Conservation (phyloP, 1,140 invertebrate species). For the Anthonomus grandis region DNA sequence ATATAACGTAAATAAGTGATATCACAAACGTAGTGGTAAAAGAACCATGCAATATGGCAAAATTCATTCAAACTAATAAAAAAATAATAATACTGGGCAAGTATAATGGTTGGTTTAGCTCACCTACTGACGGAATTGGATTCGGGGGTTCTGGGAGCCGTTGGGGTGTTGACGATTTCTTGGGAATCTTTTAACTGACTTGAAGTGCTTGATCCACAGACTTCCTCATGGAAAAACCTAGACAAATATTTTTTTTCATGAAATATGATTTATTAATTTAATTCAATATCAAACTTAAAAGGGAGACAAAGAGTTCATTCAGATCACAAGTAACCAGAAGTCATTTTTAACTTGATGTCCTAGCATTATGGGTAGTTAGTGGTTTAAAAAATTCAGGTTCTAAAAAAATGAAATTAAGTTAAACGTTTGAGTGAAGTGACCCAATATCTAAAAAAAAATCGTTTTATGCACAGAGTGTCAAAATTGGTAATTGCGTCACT, state of each 20-base stretch:
- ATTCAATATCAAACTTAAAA: neutral
- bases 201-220: conserved; percentile 39
- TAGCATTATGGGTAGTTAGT: no score
- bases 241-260: conserved; percentile 7
- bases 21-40: neutral
- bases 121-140: conserved; percentile 46
- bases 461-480: no score
- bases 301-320: no score
- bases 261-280: neutral
- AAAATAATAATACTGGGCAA: neutral
- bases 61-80: neutral
- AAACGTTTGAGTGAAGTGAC: no score
- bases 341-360: no score
- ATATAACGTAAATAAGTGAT: neutral
- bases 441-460: no score
- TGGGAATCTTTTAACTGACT: conserved; percentile 35
- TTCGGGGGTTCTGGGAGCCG: conserved; percentile 61
- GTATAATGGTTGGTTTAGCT: no score
- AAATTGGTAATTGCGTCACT: no score
- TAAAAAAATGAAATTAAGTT: no score
- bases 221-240: conserved; percentile 51
- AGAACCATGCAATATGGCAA: neutral
- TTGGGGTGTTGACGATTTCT: conserved; percentile 55
- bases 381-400: no score
- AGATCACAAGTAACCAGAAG: no score